Conservation (phyloP, 2,797 vertebrate genomes). For the Erethizon dorsatum region DNA sequence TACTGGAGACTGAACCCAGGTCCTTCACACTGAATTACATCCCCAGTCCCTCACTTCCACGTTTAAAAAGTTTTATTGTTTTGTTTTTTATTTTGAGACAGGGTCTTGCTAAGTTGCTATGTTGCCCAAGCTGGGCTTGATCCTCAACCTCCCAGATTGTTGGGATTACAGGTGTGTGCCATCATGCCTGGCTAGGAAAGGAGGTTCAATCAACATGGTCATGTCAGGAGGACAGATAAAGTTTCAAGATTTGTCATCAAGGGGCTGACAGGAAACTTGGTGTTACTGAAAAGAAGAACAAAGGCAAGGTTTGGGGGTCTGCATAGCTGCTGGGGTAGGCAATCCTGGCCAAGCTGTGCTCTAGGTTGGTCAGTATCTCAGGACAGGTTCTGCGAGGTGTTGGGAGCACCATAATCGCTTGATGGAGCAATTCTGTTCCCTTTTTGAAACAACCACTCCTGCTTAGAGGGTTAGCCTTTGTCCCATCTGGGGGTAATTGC, state of each 20-base stretch:
- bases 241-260: not conserved
- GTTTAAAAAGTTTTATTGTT: not conserved
- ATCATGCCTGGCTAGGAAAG: not conserved
- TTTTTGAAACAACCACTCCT: too few species aligned
- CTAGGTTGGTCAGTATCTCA: not conserved
- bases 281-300: not conserved
- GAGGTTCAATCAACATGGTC: not conserved
- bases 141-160: not conserved
- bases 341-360: not conserved
- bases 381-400: not conserved
- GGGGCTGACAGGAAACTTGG: not conserved
- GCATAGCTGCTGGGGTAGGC: not conserved
- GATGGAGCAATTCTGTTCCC: not conserved
- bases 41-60: not conserved
- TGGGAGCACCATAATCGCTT: not conserved
- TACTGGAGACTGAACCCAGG: too few species aligned
- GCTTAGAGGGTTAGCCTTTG: not conserved
- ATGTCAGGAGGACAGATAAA: not conserved
- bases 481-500: not conserved
- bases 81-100: not conserved
- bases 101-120: not conserved
- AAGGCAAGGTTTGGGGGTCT: not conserved
- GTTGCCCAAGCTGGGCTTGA: not conserved
- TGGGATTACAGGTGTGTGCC: not conserved
- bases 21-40: not conserved